Evolutionary conservation across 2,113 vertebrate species (phyloP).

Genomic region (Orycteropus afer): DNA sequence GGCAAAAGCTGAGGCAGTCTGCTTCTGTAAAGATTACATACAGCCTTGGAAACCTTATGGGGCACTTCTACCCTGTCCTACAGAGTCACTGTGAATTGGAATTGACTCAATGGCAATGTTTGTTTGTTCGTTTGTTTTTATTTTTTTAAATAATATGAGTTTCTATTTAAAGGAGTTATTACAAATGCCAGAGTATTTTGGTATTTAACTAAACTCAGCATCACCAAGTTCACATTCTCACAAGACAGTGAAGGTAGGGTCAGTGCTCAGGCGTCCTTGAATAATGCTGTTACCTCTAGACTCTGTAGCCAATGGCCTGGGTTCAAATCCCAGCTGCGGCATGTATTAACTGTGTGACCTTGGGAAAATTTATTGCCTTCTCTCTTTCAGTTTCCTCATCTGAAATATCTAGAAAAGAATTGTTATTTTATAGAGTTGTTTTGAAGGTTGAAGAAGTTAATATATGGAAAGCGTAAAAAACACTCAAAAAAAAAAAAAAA

Average conservation of each 20-base stretch:
- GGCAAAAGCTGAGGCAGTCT: background rate
- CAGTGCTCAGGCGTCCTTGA: background rate
- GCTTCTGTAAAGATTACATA: background rate
- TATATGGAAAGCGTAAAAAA: background rate
- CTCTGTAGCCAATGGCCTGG: background rate
- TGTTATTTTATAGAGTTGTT: background rate
- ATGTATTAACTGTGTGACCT: background rate
- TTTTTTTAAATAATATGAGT: background rate
- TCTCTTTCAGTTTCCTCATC: background rate
- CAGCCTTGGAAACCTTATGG: background rate
- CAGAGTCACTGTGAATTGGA: background rate
- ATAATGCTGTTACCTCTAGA: background rate
- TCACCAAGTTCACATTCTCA: background rate
- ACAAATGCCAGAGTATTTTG: background rate
- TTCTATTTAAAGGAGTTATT: background rate
- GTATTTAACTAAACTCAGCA: background rate
- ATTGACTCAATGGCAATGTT: background rate
- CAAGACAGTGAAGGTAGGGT: background rate
- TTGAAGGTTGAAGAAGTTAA: slow-evolving; percentile 21
- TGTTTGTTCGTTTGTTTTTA: no score
- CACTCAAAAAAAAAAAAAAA: background rate
- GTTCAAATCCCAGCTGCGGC: background rate
- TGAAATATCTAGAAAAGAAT: slow-evolving; percentile 7
- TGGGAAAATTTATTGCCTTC: background rate
- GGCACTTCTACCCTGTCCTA: background rate